Evolutionary conservation across 2,888 invertebrate species (phyloP).

Genomic region (Aleiodes leptofemur): DNA sequence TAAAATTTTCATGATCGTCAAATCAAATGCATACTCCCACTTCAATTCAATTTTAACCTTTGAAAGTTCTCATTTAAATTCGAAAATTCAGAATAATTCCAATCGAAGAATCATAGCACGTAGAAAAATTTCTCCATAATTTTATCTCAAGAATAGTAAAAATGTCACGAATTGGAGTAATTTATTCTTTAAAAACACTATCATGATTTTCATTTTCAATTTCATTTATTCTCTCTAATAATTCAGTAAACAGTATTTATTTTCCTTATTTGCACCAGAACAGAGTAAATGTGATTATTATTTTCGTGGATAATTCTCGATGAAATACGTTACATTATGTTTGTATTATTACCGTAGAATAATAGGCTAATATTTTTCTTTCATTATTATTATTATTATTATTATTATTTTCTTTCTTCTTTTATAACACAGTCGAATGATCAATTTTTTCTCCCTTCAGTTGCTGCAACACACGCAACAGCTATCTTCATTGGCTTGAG

Average conservation of each 20-base stretch:
- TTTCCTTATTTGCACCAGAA: background rate
- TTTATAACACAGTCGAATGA: background rate
- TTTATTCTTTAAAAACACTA: slow-evolving; percentile 32
- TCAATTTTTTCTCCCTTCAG: slow-evolving; percentile 52
- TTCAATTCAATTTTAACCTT: no score
- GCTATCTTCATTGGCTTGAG: slow-evolving; percentile 59
- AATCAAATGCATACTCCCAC: background rate
- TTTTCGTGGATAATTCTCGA: no score
- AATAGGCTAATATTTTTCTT: background rate
- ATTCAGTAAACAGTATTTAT: slow-evolving; percentile 7
- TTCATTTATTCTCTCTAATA: slow-evolving; percentile 31
- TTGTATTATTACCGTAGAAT: background rate
- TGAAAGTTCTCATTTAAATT: background rate
- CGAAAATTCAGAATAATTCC: slow-evolving; percentile 25
- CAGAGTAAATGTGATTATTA: background rate
- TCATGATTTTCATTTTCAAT: slow-evolving; percentile 11
- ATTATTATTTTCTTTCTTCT: background rate
- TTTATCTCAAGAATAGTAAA: slow-evolving; percentile 45
- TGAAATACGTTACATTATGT: background rate
- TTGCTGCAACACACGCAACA: slow-evolving; percentile 60
- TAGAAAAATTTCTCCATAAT: background rate
- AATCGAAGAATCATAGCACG: slow-evolving; percentile 9
- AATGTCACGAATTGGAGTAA: slow-evolving; percentile 48
- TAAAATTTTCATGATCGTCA: background rate
- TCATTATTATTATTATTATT: no score